These are phyloP conservation scores for Anhinga rufa DNA, from an alignment of 2,113 vertebrate species.

Conservation along the genomic window DNA sequence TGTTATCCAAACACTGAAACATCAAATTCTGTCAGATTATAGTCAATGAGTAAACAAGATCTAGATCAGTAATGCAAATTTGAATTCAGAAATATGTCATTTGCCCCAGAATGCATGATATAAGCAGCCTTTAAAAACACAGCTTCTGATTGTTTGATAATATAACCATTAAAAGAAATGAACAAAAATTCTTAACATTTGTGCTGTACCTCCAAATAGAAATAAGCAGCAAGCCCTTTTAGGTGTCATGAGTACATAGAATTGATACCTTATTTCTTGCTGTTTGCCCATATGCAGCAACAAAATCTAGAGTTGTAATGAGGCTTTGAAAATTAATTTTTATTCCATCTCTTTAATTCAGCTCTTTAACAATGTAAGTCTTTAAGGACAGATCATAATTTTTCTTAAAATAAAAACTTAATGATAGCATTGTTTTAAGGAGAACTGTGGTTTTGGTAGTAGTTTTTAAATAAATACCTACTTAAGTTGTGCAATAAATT, in stretches of 20 bases:
- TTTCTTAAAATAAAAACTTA: neutral
- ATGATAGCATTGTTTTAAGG: neutral
- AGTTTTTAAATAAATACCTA: neutral
- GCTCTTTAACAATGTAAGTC: neutral
- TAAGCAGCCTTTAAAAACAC: neutral
- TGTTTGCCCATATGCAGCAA: fast-evolving
- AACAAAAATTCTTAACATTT: neutral
- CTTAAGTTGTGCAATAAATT: neutral
- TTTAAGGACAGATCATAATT: neutral
- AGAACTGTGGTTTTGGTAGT: neutral
- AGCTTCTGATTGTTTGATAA: neutral
- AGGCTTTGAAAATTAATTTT: neutral
- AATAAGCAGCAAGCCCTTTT: neutral
- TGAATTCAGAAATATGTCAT: neutral
- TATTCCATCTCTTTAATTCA: neutral
- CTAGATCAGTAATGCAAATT: neutral
- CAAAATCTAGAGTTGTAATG: neutral
- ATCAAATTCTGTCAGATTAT: neutral
- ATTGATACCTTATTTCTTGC: neutral
- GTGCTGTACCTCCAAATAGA: neutral
- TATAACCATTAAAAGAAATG: neutral
- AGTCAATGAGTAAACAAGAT: neutral
- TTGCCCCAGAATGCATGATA: neutral
- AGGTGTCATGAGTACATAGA: neutral
- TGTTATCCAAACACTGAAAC: neutral